Percentiles rank a stretch among this genome's conserved stretches.
These are phyloP conservation scores for Archips crataeganus DNA, from an alignment of 2,888 invertebrate genomes.

Conservation along the genomic window DNA sequence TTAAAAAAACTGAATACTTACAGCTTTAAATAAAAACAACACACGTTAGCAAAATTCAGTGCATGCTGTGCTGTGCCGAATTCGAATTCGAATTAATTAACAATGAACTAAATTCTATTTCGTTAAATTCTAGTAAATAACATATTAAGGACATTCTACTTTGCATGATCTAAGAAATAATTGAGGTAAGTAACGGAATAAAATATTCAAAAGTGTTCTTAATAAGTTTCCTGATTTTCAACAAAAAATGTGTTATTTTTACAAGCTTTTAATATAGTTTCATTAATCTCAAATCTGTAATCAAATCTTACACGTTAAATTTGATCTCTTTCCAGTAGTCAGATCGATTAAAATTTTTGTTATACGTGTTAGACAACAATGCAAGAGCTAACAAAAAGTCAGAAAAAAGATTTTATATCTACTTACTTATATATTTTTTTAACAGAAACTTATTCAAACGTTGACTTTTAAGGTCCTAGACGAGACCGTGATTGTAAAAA, in stretches of 20 bases:
- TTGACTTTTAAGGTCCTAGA: background rate
- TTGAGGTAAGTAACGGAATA: background rate
- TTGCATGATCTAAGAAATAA: background rate
- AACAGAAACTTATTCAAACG: too few relatives aligned
- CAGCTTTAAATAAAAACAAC: background rate
- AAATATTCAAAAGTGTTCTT: background rate
- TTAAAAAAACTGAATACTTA: too few relatives aligned
- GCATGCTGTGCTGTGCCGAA: background rate
- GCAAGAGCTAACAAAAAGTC: too few relatives aligned
- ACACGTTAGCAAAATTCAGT: background rate
- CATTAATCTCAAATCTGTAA: too few relatives aligned
- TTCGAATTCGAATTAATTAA: constrained; percentile 1
- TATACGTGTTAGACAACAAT: too few relatives aligned
- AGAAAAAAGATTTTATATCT: too few relatives aligned
- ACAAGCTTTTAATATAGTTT: too few relatives aligned
- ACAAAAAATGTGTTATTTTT: too few relatives aligned
- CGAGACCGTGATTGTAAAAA: constrained; percentile 19
- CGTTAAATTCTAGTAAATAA: background rate
- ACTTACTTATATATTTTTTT: too few relatives aligned
- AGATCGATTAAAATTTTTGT: too few relatives aligned
- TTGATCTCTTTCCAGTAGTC: too few relatives aligned
- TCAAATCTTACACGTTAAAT: too few relatives aligned
- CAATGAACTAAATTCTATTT: constrained; percentile 3
- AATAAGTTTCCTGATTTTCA: background rate
- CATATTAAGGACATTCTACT: background rate